Conservation (phyloP, 2,113 vertebrate genomes). For the Piaya cayana region DNA sequence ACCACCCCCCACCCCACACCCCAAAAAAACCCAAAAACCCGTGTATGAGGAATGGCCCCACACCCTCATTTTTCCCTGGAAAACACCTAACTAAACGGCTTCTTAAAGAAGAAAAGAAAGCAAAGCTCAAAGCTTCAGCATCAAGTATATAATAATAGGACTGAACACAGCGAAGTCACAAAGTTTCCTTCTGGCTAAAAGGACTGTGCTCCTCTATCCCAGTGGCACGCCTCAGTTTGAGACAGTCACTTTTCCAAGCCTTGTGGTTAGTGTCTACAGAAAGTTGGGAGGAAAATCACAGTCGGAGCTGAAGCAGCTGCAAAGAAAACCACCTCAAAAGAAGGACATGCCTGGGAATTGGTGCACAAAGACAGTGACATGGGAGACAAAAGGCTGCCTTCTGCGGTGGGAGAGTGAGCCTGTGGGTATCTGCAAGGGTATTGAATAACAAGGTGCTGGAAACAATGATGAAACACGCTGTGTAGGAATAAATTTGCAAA, state of each 20-base stretch:
- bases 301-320: not conserved
- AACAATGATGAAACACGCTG: not conserved
- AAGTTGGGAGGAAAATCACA: not conserved
- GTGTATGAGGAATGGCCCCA: not conserved
- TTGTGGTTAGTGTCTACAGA: not conserved
- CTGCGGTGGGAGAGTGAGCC: rapidly evolving
- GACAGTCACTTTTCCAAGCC: not conserved
- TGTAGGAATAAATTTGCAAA: not conserved
- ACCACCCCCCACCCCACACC: too few relatives aligned
- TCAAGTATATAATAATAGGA: not conserved
- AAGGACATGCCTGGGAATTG: not conserved
- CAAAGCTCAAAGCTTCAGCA: not conserved
- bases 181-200: not conserved
- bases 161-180: not conserved
- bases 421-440: not conserved
- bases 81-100: not conserved
- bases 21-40: too few relatives aligned
- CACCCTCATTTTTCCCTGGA: not conserved
- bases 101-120: not conserved
- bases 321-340: not conserved
- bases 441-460: not conserved
- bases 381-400: not conserved
- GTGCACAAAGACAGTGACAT: not conserved
- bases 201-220: not conserved
- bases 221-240: not conserved